Conservation (phyloP, 1,140 invertebrate genomes). For the Globodera rostochiensis region DNA sequence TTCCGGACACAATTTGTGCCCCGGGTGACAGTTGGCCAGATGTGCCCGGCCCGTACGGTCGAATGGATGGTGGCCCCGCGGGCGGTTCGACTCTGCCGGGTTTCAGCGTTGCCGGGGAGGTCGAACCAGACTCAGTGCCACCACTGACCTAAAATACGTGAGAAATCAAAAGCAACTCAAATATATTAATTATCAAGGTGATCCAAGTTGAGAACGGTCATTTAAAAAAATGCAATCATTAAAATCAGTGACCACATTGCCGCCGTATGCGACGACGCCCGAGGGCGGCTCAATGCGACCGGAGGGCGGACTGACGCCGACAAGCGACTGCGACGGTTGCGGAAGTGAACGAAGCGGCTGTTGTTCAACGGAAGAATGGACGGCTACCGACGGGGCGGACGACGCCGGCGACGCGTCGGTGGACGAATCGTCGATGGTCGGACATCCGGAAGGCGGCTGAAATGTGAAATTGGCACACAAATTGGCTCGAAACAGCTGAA, state of each 20-base stretch:
- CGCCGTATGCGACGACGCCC: not conserved
- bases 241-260: not conserved
- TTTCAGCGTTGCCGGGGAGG: slow-evolving; percentile 13
- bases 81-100: slow-evolving; percentile 16
- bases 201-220: no score
- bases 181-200: not conserved
- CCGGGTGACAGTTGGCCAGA: not conserved
- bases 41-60: slow-evolving; percentile 35
- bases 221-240: no score
- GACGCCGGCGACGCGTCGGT: slow-evolving; percentile 12
- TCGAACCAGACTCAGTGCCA: not conserved
- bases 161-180: not conserved
- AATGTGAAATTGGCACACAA: slow-evolving; percentile 29
- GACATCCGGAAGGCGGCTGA: slow-evolving; percentile 58
- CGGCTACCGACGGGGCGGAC: slow-evolving; percentile 18
- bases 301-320: slow-evolving; percentile 20
- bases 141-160: slow-evolving; percentile 17
- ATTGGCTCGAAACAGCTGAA: no score
- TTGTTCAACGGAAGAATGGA: slow-evolving; percentile 20
- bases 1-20: slow-evolving; percentile 37
- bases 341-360: not conserved
- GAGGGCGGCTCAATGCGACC: slow-evolving; percentile 4
- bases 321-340: not conserved
- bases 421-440: slow-evolving; percentile 45
- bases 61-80: slow-evolving; percentile 36